Evolutionary conservation across 2,797 vertebrate species (phyloP), one percentile per base, ranked within the genome.

Genomic region (Lacerta bilineata): DNA sequence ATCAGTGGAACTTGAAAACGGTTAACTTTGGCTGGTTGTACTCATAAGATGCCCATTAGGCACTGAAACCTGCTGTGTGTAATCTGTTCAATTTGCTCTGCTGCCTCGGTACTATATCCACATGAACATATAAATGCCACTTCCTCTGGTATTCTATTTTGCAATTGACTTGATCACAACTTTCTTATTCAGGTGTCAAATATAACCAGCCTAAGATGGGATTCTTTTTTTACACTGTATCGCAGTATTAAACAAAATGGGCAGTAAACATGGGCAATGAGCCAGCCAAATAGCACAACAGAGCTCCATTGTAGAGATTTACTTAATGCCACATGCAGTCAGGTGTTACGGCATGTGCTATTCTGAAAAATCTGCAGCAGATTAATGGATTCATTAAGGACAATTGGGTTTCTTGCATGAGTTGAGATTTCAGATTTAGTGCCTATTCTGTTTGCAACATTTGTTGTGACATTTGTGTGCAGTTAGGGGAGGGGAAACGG

Each of bases 211-310:
- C n/a, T 41, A 71, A 77, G 90, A 91, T 0, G 0, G 76, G 18
- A 20, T 68, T 55, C 50, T 55, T 55, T 15, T 92, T 93, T 90
- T 88, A 88, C 25, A 85, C 84, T 88, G 88, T 85, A 93, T 50
- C 77, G 81, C 80, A 81, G 88, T 90, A 94, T 91, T 91, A 94
- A 92, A 90, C 90, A 92, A 94, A 93, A 94, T 89, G 92, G 90
- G 86, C 83, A 94, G 91, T 94, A 92, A 91, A 83, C 86, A 82
- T 91, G 93, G 91, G 94, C 94, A 94, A 95, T 90, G 87, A 90
- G 87, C 90, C 93, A 86, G 92, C 89, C 92, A 80, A 39, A 93
- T 29, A 87, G 93, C 89, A 83, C 75, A 71, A 83, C 85, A 0
- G 18, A 93, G 91, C 90, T 88, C 80, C 0, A 0, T n/a, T 0